phyloP scores from a whole-genome alignment of 2,888 invertebrate genomes.

The Chymomyza fuscimana region DNA sequence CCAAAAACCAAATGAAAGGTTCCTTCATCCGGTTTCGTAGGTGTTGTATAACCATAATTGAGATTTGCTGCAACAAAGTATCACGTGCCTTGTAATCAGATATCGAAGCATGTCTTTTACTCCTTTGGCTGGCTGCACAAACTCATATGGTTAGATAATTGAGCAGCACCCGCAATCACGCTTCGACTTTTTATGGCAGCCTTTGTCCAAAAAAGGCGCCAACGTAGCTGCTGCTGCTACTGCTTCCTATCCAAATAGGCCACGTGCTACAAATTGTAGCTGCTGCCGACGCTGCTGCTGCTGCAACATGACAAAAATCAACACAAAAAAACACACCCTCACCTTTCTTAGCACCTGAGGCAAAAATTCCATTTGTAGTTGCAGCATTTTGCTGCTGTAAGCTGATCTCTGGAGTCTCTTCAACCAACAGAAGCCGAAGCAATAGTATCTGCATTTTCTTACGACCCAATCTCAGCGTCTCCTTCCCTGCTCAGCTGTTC shows the following conservation, averaged over 20 bases:
- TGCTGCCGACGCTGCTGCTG: constrained; percentile 15
- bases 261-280: constrained; percentile 70
- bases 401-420: constrained; percentile 37
- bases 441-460: neutral
- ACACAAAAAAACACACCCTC: constrained; percentile 62
- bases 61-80: constrained; percentile 43
- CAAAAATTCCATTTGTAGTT: constrained; percentile 51
- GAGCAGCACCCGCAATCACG: constrained; percentile 53
- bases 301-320: constrained; percentile 17
- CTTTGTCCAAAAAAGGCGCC: constrained; percentile 69
- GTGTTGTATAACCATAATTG: constrained; percentile 59
- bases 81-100: constrained; percentile 49
- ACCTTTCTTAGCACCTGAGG: constrained; percentile 60
- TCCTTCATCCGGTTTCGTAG: constrained; percentile 57
- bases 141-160: constrained; percentile 53
- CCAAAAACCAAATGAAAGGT: constrained; percentile 16
- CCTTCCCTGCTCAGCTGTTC: constrained; percentile 48
- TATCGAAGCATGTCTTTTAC: constrained; percentile 37
- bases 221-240: constrained; percentile 47
- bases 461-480: constrained; percentile 27
- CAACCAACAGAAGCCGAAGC: neutral
- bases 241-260: constrained; percentile 51
- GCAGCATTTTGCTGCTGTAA: constrained; percentile 38
- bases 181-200: constrained; percentile 41
- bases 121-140: constrained; percentile 26